Conservation (phyloP, 2,888 invertebrate species). For the Agrotis segetum region DNA sequence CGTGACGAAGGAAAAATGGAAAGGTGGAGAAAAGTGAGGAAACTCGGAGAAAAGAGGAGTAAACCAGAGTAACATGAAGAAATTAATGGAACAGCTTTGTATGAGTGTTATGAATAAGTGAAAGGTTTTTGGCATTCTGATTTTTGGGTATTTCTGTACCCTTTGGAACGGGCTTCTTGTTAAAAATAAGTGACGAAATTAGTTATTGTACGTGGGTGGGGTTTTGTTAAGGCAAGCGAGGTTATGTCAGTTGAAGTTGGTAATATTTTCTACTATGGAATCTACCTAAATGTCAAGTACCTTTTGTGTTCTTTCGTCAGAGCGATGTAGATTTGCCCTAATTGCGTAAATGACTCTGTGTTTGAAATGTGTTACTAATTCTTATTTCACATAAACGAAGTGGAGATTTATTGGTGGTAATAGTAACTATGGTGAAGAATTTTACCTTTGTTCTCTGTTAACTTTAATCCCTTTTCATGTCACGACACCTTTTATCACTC, state of each 20-base stretch:
- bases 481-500: too few relatives aligned
- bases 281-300: not conserved
- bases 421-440: too few relatives aligned
- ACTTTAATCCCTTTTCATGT: too few relatives aligned
- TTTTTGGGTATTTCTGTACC: slow-evolving; percentile 44
- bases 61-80: slow-evolving; percentile 21
- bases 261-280: slow-evolving; percentile 23
- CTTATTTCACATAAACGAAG: not conserved
- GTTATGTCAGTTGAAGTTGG: not conserved
- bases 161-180: slow-evolving; percentile 39
- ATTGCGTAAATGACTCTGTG: too few relatives aligned
- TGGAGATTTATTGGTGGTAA: not conserved
- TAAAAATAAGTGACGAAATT: slow-evolving; percentile 32
- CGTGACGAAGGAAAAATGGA: slow-evolving; percentile 50
- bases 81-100: slow-evolving; percentile 50
- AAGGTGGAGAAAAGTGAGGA: slow-evolving; percentile 4
- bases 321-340: not conserved
- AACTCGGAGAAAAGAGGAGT: not conserved
- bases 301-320: not conserved
- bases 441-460: too few relatives aligned
- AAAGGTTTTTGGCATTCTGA: slow-evolving; percentile 38
- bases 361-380: not conserved
- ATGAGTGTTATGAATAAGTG: slow-evolving; percentile 48
- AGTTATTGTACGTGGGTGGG: slow-evolving; percentile 29
- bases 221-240: not conserved